These are phyloP conservation scores for Agapetus fuscipes DNA, from an alignment of 2,888 invertebrate genomes.

Conservation along the genomic window DNA sequence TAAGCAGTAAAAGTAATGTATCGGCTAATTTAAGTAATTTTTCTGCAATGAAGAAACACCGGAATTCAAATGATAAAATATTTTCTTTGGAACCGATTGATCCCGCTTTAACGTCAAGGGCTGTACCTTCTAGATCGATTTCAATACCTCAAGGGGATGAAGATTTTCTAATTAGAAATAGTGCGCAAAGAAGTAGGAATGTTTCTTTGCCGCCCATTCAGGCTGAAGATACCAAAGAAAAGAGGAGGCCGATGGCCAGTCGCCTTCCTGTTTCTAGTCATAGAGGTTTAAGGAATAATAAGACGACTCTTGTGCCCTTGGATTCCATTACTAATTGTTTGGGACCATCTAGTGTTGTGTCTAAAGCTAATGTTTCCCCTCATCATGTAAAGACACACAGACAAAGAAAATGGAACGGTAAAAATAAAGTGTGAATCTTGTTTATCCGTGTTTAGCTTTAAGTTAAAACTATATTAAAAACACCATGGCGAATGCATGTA, in stretches of 20 bases:
- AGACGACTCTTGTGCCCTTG: conserved; percentile 14
- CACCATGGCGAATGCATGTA: no score
- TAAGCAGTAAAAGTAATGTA: conserved; percentile 3
- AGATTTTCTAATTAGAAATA: conserved; percentile 3
- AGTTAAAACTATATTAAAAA: no score
- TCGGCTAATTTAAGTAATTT: conserved; percentile 5
- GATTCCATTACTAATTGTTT: conserved; percentile 4
- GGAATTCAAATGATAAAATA: conserved; percentile 7
- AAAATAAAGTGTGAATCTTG: no score
- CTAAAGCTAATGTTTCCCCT: no score
- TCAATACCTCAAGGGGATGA: conserved; percentile 9
- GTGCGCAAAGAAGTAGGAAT: conserved; percentile 26
- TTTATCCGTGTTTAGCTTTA: no score
- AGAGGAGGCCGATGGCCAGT: conserved; percentile 2
- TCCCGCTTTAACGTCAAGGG: conserved; percentile 1
- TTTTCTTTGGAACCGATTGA: conserved; percentile 12
- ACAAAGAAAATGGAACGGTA: no score
- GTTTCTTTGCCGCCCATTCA: conserved; percentile 40
- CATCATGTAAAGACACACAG: conserved; percentile 1
- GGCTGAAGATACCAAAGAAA: conserved; percentile 37
- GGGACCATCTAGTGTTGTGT: no score
- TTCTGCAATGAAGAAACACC: conserved; percentile 4
- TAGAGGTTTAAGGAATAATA: conserved; percentile 9
- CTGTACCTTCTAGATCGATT: conserved; percentile 6
- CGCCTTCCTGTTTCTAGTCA: conserved; percentile 4